Evolutionary conservation across 2,888 invertebrate genomes (phyloP), one percentile per base, ranked within the genome.

Genomic region (Lysandra bellargus): DNA sequence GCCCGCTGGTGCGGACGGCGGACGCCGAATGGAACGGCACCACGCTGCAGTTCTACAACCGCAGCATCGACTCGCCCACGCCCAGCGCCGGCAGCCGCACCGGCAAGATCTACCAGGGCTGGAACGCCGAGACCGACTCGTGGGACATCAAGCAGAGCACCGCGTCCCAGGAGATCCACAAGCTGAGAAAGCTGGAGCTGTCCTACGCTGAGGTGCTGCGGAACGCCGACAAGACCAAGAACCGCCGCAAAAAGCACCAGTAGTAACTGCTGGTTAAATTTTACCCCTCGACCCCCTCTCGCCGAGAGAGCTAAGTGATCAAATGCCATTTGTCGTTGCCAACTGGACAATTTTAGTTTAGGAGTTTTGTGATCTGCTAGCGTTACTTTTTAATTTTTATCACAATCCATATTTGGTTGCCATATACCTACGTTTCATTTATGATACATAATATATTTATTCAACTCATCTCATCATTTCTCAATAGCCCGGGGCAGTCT

Each of bases 131-230:
- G 82, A 94, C 95, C 0, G 90, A 94, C 85, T 90, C 93, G 80
- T 91, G 92, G 93, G 90, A 95, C 84, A 91, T 93, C 79, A 94
- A 95, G 82, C 93, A 95, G 88, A 97, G 97, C 89, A 95, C 97
- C 9, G 98, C 97, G 6, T 97, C 98, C 14, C 97, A 97, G 86
- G 97, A 98, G 85, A 96, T 98, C 83, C 97, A 97, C 87, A 97
- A 97, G 87, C 92, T 98, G 80, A 96, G 97, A 87, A 96, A 97
- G 86, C 94, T 98, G 78, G 98, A 98, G 86, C 95, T 97, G 87
- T 97, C 98, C 17, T 98, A 98, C 89, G 98, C 98, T 6, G 98
- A 98, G 89, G 98, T 97, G 33, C 92, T 98, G 82, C 95, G 97
- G 83, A 96, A 97, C 88, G 96, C 96, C 82, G 96, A 96, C 86